Evolutionary conservation across 1,140 invertebrate species (phyloP).

Genomic region (Zaprionus capensis): DNA sequence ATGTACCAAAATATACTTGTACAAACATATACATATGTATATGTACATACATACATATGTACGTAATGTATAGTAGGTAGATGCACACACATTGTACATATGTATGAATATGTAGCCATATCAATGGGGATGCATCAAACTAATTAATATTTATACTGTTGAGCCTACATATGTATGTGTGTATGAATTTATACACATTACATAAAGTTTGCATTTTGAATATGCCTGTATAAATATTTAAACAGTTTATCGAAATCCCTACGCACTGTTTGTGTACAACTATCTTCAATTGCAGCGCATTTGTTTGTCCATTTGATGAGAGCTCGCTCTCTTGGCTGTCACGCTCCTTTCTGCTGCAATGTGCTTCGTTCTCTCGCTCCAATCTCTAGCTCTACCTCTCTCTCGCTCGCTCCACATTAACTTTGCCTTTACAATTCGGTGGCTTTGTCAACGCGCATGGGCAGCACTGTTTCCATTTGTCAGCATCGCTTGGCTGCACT

Average conservation of each 20-base stretch:
- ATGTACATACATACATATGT: not conserved
- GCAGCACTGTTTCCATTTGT: slow-evolving; percentile 39
- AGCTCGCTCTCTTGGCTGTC: slow-evolving; percentile 4
- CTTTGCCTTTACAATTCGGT: slow-evolving; percentile 19
- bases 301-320: slow-evolving; percentile 28
- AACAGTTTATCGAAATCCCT: not conserved
- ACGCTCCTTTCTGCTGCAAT: slow-evolving; percentile 14
- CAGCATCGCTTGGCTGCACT: slow-evolving; percentile 45
- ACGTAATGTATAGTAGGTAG: not conserved
- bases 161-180: not conserved
- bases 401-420: not conserved
- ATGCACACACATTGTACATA: not conserved
- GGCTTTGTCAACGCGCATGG: slow-evolving; percentile 54
- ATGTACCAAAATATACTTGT: not conserved
- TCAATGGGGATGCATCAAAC: not conserved
- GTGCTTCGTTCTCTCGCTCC: not conserved
- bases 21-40: not conserved
- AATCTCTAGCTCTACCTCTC: no score
- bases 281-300: slow-evolving; percentile 34
- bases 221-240: slow-evolving; percentile 12
- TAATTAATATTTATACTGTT: not conserved
- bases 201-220: not conserved
- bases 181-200: not conserved
- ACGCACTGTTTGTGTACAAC: not conserved
- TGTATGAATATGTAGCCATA: not conserved